Percentiles rank a stretch among this genome's conserved stretches.
Conservation (phyloP, 1,140 invertebrate species). For the Drosophila simulans region DNA sequence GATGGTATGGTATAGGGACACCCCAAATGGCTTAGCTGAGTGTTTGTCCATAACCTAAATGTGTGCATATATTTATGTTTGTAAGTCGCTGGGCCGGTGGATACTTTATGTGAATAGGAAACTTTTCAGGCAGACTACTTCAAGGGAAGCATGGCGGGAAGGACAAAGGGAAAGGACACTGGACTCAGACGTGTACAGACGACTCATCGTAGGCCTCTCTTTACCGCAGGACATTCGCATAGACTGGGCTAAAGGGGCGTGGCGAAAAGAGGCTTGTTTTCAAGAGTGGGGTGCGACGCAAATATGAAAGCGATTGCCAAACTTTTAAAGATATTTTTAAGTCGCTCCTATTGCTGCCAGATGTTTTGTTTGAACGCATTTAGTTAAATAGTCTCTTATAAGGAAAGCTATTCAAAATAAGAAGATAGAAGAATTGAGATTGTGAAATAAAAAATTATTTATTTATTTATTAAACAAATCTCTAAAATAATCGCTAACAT, state of each 20-base stretch:
- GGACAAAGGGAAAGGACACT: conserved; percentile 25
- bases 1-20: conserved; percentile 19
- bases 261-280: conserved; percentile 11
- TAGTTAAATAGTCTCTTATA: too few relatives aligned
- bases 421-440: too few relatives aligned
- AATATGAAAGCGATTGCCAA: conserved; percentile 27
- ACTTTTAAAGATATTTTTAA: conserved; percentile 38
- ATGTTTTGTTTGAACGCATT: not conserved
- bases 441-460: too few relatives aligned
- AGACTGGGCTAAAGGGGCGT: conserved; percentile 25
- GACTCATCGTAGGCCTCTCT: conserved; percentile 10
- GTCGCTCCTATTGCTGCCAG: conserved; percentile 2
- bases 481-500: too few relatives aligned
- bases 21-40: conserved; percentile 11
- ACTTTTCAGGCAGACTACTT: conserved; percentile 58
- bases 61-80: conserved; percentile 38
- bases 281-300: not conserved
- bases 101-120: conserved; percentile 50
- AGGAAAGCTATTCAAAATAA: too few relatives aligned
- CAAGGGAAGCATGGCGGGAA: conserved; percentile 28
- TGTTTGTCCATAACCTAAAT: conserved; percentile 32
- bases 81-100: conserved; percentile 34
- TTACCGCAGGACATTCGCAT: conserved; percentile 24
- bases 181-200: conserved; percentile 37
- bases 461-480: too few relatives aligned